Conservation (phyloP, 2,113 vertebrate species). For the Empidonax alnorum region DNA sequence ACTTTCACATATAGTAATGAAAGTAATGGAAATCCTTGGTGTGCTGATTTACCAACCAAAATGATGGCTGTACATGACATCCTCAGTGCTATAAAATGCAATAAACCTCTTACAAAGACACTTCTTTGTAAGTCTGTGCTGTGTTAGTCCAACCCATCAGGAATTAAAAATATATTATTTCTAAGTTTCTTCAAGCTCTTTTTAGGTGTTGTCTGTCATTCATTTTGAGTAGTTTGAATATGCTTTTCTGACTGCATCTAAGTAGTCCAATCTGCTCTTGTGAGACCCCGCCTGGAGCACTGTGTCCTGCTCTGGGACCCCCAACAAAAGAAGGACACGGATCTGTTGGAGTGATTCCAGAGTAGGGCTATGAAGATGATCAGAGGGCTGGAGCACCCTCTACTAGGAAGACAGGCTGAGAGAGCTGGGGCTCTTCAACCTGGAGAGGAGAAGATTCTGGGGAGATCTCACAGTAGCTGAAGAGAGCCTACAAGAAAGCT, state of each 20-base stretch:
- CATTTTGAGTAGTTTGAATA: background rate
- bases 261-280: background rate
- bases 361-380: background rate
- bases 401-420: background rate
- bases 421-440: background rate
- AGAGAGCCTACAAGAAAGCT: background rate
- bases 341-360: background rate
- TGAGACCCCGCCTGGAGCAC: too few species aligned
- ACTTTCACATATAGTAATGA: background rate
- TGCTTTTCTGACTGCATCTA: background rate
- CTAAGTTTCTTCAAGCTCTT: background rate
- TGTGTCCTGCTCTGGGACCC: background rate
- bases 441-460: background rate
- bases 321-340: background rate
- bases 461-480: background rate
- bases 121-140: background rate
- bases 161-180: background rate
- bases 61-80: background rate
- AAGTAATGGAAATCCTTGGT: background rate
- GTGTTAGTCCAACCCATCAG: background rate
- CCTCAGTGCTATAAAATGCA: background rate
- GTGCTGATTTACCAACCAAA: background rate
- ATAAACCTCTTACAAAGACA: background rate
- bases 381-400: background rate
- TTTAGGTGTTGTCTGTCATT: background rate